Percentiles rank a stretch among this genome's conserved stretches.
These are phyloP conservation scores for Ibycter americanus DNA, from an alignment of 2,797 vertebrate genomes.

Conservation along the genomic window DNA sequence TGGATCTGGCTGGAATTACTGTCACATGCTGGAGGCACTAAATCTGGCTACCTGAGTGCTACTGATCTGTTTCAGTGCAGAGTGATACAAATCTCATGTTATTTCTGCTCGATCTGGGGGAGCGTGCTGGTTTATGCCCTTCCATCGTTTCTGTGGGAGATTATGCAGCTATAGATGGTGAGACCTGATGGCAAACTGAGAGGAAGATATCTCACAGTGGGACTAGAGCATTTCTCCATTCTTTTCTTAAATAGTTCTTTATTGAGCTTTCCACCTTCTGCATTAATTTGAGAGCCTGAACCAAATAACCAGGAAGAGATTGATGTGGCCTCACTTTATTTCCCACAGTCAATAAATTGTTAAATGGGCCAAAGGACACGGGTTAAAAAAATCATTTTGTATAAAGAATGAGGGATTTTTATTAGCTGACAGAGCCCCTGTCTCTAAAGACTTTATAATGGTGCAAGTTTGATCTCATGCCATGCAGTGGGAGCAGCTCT, in stretches of 20 bases:
- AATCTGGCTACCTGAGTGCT: constrained; percentile 5
- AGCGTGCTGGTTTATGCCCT: background rate
- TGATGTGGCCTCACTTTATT: constrained; percentile 57
- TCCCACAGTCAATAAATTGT: constrained; percentile 59
- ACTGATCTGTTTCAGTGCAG: background rate
- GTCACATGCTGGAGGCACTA: background rate
- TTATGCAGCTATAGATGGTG: background rate
- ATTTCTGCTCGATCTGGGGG: background rate
- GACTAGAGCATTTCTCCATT: constrained; percentile 11
- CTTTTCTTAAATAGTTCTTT: constrained; percentile 28
- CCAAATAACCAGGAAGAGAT: constrained; percentile 64
- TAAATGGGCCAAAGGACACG: constrained; percentile 58
- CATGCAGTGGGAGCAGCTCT: background rate
- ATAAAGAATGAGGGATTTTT: constrained; percentile 48
- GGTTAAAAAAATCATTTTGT: constrained; percentile 56
- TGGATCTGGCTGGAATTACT: background rate
- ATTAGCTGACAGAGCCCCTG: constrained; percentile 1
- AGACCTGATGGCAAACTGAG: constrained; percentile 5
- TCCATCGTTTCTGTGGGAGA: constrained; percentile 1
- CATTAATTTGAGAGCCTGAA: constrained; percentile 61
- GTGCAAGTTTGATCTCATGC: constrained; percentile 3
- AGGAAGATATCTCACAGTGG: background rate
- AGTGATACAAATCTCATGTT: constrained; percentile 19
- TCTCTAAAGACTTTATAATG: constrained; percentile 23
- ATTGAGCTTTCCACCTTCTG: constrained; percentile 41